These are phyloP conservation scores for Eciton burchellii DNA, from an alignment of 1,140 invertebrate genomes.

Conservation along the genomic window DNA sequence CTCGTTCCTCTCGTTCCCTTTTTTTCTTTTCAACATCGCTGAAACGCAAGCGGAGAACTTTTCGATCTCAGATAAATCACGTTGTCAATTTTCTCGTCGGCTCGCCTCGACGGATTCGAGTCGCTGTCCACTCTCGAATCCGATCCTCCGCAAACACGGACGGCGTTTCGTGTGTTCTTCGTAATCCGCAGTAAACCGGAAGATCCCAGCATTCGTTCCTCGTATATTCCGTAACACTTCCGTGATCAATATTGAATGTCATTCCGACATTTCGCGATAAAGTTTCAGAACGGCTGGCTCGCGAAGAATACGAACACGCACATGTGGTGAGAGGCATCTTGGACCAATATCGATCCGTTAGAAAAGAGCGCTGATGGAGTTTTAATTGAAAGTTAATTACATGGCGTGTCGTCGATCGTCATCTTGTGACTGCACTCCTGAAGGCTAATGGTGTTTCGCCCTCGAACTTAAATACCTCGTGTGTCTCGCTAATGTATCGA, in stretches of 20 bases:
- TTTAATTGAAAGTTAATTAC: slow-evolving; percentile 60
- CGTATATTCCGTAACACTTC: neutral
- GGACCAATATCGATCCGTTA: slow-evolving; percentile 39
- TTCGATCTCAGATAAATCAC: slow-evolving; percentile 42
- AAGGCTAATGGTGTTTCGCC: slow-evolving; percentile 1
- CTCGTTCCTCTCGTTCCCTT: too few species aligned
- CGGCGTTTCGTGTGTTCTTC: slow-evolving; percentile 15
- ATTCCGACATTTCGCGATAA: slow-evolving; percentile 11
- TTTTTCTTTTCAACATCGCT: neutral
- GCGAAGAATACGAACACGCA: slow-evolving; percentile 32
- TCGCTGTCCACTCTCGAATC: neutral
- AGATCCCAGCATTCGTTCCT: neutral
- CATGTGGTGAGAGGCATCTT: neutral
- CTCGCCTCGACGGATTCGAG: neutral
- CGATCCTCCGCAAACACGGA: neutral
- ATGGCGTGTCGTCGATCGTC: slow-evolving; percentile 33
- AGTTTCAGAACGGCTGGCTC: slow-evolving; percentile 3
- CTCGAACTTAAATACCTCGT: slow-evolving; percentile 13
- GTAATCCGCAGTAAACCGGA: slow-evolving; percentile 9
- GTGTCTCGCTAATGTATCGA: slow-evolving; percentile 12
- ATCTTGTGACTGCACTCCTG: slow-evolving; percentile 12
- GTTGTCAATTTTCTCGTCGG: slow-evolving; percentile 30
- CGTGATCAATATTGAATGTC: slow-evolving; percentile 15
- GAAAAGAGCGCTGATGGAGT: slow-evolving; percentile 22
- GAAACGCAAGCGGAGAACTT: slow-evolving; percentile 3